Percentiles rank a stretch among this genome's conserved stretches.
phyloP scores from a whole-genome alignment of 2,888 invertebrate genomes.

The Cyrtodaria siliqua region DNA sequence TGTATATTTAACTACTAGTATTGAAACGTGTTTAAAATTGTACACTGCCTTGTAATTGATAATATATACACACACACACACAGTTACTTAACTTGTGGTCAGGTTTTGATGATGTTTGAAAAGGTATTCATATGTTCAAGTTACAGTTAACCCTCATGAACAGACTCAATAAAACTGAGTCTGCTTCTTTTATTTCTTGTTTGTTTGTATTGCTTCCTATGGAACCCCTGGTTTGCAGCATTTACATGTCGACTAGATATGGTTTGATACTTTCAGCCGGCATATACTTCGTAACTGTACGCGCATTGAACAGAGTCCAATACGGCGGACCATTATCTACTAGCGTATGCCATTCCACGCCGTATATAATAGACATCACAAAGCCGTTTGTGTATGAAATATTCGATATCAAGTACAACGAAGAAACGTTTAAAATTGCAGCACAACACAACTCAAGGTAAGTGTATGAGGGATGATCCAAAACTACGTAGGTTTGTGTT shows the following conservation, averaged over 20 bases:
- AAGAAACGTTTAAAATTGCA: constrained; percentile 58
- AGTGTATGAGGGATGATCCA: no score
- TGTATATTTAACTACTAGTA: no score
- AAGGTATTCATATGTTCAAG: no score
- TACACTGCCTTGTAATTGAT: constrained; percentile 71
- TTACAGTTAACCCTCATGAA: no score
- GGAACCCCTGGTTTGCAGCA: no score
- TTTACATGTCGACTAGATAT: no score
- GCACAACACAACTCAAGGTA: constrained; percentile 73
- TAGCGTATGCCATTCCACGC: constrained; percentile 75
- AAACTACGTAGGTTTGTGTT: no score
- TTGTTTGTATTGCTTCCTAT: no score
- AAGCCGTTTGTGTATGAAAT: constrained; percentile 72
- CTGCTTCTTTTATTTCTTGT: no score
- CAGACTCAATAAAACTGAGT: no score
- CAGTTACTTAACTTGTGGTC: no score
- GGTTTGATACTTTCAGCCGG: constrained; percentile 74
- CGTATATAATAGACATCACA: constrained; percentile 71
- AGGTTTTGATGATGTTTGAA: no score
- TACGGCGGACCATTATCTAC: constrained; percentile 75
- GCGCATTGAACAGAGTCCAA: constrained; percentile 74
- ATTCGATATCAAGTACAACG: constrained; percentile 72
- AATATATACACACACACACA: constrained; percentile 71
- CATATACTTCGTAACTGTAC: constrained; percentile 69
- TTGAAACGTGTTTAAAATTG: constrained; percentile 70